phyloP scores from a whole-genome alignment of 1,140 invertebrate species.

The Hestina assimilis region DNA sequence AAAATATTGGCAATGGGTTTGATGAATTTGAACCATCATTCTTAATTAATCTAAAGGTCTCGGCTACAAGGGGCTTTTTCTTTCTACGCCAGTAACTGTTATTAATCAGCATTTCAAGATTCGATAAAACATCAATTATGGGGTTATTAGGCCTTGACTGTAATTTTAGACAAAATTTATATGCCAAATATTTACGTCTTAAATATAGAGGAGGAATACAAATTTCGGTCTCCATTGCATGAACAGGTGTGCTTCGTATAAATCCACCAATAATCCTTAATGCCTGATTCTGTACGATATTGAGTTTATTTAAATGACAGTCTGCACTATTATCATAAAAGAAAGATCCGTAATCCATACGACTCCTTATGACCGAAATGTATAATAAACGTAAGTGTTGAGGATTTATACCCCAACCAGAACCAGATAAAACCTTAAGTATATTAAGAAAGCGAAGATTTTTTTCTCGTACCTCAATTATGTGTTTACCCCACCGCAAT shows the following conservation, averaged over 20 bases:
- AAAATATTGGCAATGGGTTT: too few relatives aligned
- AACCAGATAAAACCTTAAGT: neutral
- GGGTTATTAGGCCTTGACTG: neutral
- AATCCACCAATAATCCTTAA: neutral
- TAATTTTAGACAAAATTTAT: neutral
- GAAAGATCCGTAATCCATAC: neutral
- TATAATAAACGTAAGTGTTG: neutral
- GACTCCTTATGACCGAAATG: neutral
- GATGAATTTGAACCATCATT: too few relatives aligned
- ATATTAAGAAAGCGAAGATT: neutral
- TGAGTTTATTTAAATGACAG: neutral
- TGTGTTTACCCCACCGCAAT: neutral
- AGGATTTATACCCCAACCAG: neutral
- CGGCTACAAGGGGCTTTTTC: neutral
- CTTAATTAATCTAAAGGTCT: neutral
- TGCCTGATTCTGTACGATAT: neutral
- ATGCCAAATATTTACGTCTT: neutral
- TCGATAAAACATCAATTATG: neutral
- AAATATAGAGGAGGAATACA: neutral
- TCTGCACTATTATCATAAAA: neutral
- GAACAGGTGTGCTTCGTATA: neutral
- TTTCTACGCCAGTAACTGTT: neutral
- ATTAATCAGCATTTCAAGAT: neutral
- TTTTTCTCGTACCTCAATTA: neutral
- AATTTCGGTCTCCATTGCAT: neutral